Conservation (phyloP, 2,113 vertebrate species). For the Peucedramus taeniatus region DNA sequence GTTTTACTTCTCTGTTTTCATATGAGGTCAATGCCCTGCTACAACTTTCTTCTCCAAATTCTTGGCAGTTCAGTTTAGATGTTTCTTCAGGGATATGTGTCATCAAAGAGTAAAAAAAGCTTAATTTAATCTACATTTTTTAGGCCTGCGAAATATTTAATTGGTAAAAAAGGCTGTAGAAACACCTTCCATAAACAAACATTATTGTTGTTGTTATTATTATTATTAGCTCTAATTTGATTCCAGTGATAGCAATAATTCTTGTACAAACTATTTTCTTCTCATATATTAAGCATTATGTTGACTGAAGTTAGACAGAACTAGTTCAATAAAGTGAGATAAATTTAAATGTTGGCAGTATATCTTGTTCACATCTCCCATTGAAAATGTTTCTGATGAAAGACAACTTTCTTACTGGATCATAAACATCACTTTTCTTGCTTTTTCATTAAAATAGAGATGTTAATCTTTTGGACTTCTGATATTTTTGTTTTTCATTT, state of each 20-base stretch:
- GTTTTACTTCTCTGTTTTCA: slow-evolving; percentile 63
- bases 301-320: neutral
- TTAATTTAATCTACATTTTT: neutral
- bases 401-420: neutral
- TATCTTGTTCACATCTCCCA: neutral
- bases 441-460: neutral
- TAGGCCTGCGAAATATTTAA: neutral
- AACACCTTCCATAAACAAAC: neutral
- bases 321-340: neutral
- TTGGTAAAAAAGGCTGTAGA: neutral
- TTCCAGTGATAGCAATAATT: neutral
- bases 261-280: neutral
- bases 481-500: neutral
- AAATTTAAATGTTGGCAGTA: neutral
- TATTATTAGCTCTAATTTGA: neutral
- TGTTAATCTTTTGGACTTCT: neutral
- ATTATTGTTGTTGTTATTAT: neutral
- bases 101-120: neutral
- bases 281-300: neutral
- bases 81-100: neutral
- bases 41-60: slow-evolving; percentile 31
- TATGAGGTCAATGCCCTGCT: slow-evolving; percentile 44
- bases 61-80: slow-evolving; percentile 20
- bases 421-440: neutral
- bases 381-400: neutral